Percentiles rank a stretch among this genome's conserved stretches.
phyloP scores from a whole-genome alignment of 2,113 vertebrate species.

The Girardinichthys multiradiatus region DNA sequence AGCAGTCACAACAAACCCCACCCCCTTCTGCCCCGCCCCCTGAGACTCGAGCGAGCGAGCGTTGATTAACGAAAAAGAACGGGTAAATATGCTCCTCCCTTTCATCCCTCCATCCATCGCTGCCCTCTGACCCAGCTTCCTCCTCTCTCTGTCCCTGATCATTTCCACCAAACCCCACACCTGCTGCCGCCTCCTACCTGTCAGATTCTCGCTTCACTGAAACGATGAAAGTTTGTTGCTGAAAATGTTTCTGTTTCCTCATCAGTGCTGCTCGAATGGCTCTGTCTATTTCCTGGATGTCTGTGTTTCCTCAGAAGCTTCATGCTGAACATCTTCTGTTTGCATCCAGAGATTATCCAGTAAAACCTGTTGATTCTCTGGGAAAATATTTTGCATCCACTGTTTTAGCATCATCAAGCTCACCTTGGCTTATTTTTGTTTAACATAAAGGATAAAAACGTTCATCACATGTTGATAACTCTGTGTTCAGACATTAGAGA shows the following conservation, averaged over 20 bases:
- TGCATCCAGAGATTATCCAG: too few relatives aligned
- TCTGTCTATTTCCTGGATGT: neutral
- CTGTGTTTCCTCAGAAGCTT: too few relatives aligned
- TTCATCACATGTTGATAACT: too few relatives aligned
- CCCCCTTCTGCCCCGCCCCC: slow-evolving; percentile 50
- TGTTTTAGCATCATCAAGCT: too few relatives aligned
- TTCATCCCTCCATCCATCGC: slow-evolving; percentile 8
- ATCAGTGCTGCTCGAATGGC: neutral
- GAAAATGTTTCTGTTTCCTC: neutral
- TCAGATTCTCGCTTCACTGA: neutral
- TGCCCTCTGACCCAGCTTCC: neutral
- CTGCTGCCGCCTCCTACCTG: slow-evolving; percentile 10
- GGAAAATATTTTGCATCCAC: too few relatives aligned
- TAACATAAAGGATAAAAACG: too few relatives aligned
- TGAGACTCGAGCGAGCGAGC: slow-evolving; percentile 35
- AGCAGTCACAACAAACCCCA: slow-evolving; percentile 65
- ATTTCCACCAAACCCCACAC: neutral
- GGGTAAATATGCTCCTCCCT: slow-evolving; percentile 72
- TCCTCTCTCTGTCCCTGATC: neutral
- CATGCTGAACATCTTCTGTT: too few relatives aligned
- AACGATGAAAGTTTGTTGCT: neutral
- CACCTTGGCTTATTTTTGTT: too few relatives aligned
- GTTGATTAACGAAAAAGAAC: slow-evolving; percentile 57
- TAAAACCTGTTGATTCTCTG: too few relatives aligned
- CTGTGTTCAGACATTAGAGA: too few relatives aligned